These are phyloP conservation scores for human (Homo sapiens) DNA, from an alignment of 2,113 vertebrate species.

Conservation along the genomic window GRCh38 chr13:56940001-56940500, in stretches of 20 bases:
- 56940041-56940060: neutral
- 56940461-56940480: neutral
- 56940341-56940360: neutral
- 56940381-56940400: accelerated
- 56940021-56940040: neutral
- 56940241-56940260: neutral
- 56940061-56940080: neutral
- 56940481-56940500: neutral
- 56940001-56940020: neutral
- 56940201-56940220: neutral
- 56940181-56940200: neutral
- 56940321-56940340: neutral
- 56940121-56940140: neutral
- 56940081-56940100: neutral
- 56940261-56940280: neutral
- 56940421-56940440: neutral
- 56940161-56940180: neutral
- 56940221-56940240: neutral
- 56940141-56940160: neutral
- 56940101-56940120: neutral
- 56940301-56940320: neutral
- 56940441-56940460: neutral
- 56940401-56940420: neutral
- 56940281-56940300: neutral
- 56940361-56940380: neutral